phyloP scores from a whole-genome alignment of 2,888 invertebrate genomes.

The Polydrusus tereticollis region DNA sequence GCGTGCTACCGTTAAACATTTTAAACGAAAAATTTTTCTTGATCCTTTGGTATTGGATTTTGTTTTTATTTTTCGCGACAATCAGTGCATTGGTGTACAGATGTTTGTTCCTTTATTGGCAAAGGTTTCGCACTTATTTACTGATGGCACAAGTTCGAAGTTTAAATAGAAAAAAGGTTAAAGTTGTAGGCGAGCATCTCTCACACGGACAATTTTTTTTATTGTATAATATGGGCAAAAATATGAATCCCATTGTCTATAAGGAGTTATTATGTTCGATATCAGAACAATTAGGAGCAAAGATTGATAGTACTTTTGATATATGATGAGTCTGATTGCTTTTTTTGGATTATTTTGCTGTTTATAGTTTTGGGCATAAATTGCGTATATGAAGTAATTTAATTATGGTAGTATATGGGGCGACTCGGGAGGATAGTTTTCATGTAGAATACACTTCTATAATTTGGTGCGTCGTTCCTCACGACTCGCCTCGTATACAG shows the following conservation, averaged over 20 bases:
- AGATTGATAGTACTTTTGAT: not conserved
- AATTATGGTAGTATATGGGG: no score
- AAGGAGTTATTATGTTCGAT: slow-evolving; percentile 69
- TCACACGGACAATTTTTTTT: slow-evolving; percentile 85
- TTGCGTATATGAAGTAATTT: no score
- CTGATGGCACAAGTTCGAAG: slow-evolving; percentile 74
- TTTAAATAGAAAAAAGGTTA: slow-evolving; percentile 69
- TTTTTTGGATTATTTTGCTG: not conserved
- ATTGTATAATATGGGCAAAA: slow-evolving; percentile 80
- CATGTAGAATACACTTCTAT: no score
- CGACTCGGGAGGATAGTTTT: no score
- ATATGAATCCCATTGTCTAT: slow-evolving; percentile 79
- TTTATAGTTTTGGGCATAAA: no score
- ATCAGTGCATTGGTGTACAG: slow-evolving; percentile 77
- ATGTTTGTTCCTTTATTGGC: slow-evolving; percentile 70
- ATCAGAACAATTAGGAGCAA: slow-evolving; percentile 16
- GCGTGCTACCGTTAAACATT: slow-evolving; percentile 82
- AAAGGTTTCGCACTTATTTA: slow-evolving; percentile 73
- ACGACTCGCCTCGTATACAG: no score
- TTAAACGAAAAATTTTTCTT: slow-evolving; percentile 85
- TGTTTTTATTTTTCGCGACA: slow-evolving; percentile 74
- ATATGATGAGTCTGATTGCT: not conserved
- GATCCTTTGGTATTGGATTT: slow-evolving; percentile 82
- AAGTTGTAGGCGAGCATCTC: slow-evolving; percentile 69
- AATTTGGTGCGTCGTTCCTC: no score